phyloP scores from a whole-genome alignment of 2,797 vertebrate species.

The Mallotus villosus region DNA sequence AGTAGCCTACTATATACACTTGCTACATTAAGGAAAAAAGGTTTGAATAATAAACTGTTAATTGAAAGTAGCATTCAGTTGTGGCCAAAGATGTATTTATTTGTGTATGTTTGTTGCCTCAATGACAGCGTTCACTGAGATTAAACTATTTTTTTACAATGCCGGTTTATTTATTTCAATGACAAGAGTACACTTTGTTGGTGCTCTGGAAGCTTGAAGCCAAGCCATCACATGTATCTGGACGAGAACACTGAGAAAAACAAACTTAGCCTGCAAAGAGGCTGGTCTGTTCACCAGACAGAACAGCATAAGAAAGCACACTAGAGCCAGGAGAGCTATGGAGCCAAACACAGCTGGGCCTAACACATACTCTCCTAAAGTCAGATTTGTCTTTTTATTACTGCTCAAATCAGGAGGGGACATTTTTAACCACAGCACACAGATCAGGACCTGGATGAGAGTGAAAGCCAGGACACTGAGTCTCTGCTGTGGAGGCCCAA shows the following conservation, averaged over 20 bases:
- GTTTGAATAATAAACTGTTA: background rate
- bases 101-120: background rate
- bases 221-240: constrained; percentile 9
- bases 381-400: background rate
- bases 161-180: constrained; percentile 18
- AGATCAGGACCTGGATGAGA: constrained; percentile 27
- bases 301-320: background rate
- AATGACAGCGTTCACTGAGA: background rate
- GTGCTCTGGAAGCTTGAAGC: constrained; percentile 2
- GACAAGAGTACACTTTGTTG: constrained; percentile 20
- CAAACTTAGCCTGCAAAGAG: background rate
- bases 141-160: background rate
- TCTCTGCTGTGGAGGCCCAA: constrained; percentile 33
- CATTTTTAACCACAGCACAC: constrained; percentile 4
- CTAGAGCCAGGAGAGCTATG: background rate
- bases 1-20: too few relatives aligned
- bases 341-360: background rate
- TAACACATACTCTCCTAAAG: background rate
- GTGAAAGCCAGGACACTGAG: constrained; percentile 25
- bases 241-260: constrained; percentile 3
- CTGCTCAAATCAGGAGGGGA: background rate
- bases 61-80: background rate
- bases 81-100: too few relatives aligned
- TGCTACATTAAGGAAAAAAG: too few relatives aligned
- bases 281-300: background rate